phyloP scores from a whole-genome alignment of 2,113 vertebrate genomes.

The Acanthochromis polyacanthus region DNA sequence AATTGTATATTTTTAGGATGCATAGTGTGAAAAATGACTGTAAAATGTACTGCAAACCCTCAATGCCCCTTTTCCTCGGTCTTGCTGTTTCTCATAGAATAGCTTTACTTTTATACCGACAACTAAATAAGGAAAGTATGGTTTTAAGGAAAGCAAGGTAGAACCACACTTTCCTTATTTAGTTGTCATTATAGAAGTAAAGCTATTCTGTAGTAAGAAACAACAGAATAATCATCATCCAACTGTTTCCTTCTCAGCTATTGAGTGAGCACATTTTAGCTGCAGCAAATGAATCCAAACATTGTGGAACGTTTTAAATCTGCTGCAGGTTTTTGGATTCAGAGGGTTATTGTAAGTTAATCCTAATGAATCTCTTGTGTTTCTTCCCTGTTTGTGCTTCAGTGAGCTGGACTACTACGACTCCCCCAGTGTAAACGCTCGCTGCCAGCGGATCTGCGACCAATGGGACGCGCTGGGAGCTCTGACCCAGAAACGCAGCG shows the following conservation, averaged over 20 bases:
- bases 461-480: slow-evolving; percentile 96
- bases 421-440: slow-evolving; percentile 96
- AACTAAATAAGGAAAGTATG: too few relatives aligned
- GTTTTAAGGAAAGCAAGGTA: too few relatives aligned
- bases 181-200: too few relatives aligned
- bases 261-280: slow-evolving; percentile 58
- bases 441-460: slow-evolving; percentile 98
- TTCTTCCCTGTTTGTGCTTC: slow-evolving; percentile 36
- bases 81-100: slow-evolving; percentile 1
- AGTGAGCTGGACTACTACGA: slow-evolving; percentile 99
- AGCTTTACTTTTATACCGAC: too few relatives aligned
- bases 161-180: too few relatives aligned
- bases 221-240: too few relatives aligned
- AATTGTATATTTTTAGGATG: slow-evolving; percentile 59
- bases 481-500: slow-evolving; percentile 95
- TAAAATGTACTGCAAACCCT: slow-evolving; percentile 31
- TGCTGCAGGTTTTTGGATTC: too few relatives aligned
- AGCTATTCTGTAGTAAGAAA: too few relatives aligned
- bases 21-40: slow-evolving; percentile 31
- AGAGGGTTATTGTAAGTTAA: too few relatives aligned
- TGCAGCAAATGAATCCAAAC: slow-evolving; percentile 57
- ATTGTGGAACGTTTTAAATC: slow-evolving; percentile 39
- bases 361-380: not conserved
- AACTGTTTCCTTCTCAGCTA: slow-evolving; percentile 59
- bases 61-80: slow-evolving; percentile 23